Evolutionary conservation across 2,113 vertebrate species (phyloP).

Genomic region (Platichthys flesus): DNA sequence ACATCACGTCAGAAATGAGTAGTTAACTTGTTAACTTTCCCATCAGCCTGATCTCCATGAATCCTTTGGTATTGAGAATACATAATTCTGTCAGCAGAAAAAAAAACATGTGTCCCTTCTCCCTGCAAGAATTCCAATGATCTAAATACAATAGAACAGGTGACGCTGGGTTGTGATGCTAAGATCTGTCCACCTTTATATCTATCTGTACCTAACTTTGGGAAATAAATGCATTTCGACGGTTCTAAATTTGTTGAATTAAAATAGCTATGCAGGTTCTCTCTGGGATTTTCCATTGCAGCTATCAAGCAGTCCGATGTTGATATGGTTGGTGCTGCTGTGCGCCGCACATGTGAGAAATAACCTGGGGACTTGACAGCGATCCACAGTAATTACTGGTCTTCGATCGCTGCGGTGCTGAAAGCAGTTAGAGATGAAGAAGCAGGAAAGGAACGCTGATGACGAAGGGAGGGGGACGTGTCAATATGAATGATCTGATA

Average conservation of each 20-base stretch:
- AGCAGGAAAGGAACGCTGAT: conserved; percentile 19
- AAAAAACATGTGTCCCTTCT: too few species aligned
- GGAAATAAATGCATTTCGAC: not conserved
- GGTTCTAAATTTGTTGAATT: not conserved
- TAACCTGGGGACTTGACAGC: conserved; percentile 57
- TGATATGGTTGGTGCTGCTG: not conserved
- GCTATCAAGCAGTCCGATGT: not conserved
- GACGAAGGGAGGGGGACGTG: not conserved
- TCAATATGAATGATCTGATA: conserved; percentile 21
- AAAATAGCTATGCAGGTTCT: not conserved
- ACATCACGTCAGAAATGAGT: too few species aligned
- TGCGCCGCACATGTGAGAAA: not conserved
- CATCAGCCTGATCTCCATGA: too few species aligned
- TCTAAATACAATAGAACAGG: too few species aligned
- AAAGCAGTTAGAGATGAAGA: conserved; percentile 50
- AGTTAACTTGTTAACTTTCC: too few species aligned
- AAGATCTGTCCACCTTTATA: not conserved
- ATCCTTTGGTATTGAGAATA: too few species aligned
- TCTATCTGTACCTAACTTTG: not conserved
- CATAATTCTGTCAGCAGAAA: too few species aligned
- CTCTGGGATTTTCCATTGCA: conserved; percentile 2
- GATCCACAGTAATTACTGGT: conserved; percentile 53
- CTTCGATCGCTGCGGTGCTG: conserved; percentile 27
- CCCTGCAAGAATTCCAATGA: too few species aligned
- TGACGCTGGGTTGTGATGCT: not conserved